phyloP scores from a whole-genome alignment of 2,797 vertebrate genomes.

The Cyprinella venusta region DNA sequence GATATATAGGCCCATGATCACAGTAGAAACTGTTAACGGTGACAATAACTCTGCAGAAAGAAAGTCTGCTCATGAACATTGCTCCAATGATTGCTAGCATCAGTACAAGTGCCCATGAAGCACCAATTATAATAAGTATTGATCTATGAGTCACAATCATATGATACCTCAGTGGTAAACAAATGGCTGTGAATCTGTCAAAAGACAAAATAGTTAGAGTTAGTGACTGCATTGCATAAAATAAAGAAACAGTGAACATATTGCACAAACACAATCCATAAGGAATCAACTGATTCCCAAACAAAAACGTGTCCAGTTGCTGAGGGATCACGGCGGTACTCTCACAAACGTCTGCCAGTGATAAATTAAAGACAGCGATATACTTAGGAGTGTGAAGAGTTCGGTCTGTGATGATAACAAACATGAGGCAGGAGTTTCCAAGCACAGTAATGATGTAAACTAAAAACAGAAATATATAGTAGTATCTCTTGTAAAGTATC shows the following conservation, averaged over 20 bases:
- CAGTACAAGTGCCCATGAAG: not conserved
- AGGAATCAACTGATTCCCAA: slow-evolving; percentile 34
- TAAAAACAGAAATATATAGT: slow-evolving; percentile 64
- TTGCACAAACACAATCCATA: slow-evolving; percentile 43
- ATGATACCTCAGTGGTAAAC: slow-evolving; percentile 66
- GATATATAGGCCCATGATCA: slow-evolving; percentile 63
- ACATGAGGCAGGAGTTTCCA: slow-evolving; percentile 67
- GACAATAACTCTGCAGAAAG: slow-evolving; percentile 66
- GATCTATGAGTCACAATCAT: slow-evolving; percentile 60
- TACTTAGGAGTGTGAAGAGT: slow-evolving; percentile 63
- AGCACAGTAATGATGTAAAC: slow-evolving; percentile 66
- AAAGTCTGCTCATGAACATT: slow-evolving; percentile 60
- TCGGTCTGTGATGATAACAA: slow-evolving; percentile 61
- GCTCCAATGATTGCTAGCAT: not conserved
- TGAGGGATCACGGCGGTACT: slow-evolving; percentile 69
- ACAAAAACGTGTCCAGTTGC: slow-evolving; percentile 46
- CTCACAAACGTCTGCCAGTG: slow-evolving; percentile 65
- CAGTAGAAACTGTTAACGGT: slow-evolving; percentile 66
- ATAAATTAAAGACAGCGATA: slow-evolving; percentile 63
- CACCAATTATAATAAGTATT: slow-evolving; percentile 59
- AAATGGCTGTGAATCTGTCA: slow-evolving; percentile 71
- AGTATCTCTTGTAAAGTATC: slow-evolving; percentile 32
- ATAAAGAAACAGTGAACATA: slow-evolving; percentile 61
- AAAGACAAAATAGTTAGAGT: slow-evolving; percentile 64
- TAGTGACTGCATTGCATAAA: slow-evolving; percentile 60